Evolutionary conservation across 2,113 vertebrate species (phyloP).

Genomic region (Pica pica): DNA sequence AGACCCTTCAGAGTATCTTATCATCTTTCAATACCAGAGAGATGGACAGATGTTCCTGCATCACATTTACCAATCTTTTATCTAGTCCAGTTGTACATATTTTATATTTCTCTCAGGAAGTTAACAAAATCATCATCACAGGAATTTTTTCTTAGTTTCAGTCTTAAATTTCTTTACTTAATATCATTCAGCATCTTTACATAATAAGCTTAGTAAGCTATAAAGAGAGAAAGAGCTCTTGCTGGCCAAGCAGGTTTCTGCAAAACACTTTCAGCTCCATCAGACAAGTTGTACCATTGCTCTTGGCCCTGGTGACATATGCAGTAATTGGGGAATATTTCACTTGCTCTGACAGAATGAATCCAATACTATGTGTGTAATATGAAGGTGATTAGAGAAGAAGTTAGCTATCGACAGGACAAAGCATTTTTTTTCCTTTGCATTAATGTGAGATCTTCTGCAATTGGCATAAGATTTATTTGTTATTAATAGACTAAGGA

Average conservation of each 20-base stretch:
- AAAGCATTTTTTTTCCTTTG: not conserved
- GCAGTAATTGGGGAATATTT: conserved; percentile 18
- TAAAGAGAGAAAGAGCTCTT: not conserved
- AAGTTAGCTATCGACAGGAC: not conserved
- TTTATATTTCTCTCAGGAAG: not conserved
- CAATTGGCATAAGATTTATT: not conserved
- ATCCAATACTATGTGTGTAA: not conserved
- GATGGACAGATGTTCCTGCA: not conserved
- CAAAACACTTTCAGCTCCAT: not conserved
- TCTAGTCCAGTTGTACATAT: not conserved
- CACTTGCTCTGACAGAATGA: not conserved
- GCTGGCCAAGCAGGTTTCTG: not conserved
- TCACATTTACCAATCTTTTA: not conserved
- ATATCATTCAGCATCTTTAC: not conserved
- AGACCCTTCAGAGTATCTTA: not conserved
- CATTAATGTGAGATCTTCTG: not conserved
- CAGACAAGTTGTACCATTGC: not conserved
- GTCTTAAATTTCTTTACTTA: not conserved
- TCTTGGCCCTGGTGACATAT: not conserved
- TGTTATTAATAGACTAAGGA: not conserved
- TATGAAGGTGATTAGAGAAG: not conserved
- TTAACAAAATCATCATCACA: not conserved
- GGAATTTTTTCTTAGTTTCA: not conserved
- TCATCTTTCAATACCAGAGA: not conserved
- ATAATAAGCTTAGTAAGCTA: not conserved